phyloP scores from a whole-genome alignment of 2,888 invertebrate species.

The Chrysina gloriosa region DNA sequence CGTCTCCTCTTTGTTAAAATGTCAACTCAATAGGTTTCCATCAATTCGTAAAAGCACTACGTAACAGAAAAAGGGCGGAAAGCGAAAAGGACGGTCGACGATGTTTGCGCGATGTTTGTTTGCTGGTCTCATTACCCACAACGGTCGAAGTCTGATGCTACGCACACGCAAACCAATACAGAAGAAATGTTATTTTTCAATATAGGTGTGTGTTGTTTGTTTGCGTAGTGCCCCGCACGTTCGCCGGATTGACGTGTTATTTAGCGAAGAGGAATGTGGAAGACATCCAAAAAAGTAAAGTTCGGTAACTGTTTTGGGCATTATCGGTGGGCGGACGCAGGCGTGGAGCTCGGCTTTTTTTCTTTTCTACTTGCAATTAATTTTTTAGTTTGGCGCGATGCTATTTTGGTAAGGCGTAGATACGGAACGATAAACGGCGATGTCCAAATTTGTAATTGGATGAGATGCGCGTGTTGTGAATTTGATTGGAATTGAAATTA shows the following conservation, averaged over 20 bases:
- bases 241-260: constrained; percentile 24
- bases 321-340: constrained; percentile 23
- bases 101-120: not conserved
- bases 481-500: too few species aligned
- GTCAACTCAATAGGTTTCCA: too few species aligned
- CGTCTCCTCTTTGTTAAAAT: too few species aligned
- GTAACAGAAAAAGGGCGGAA: too few species aligned
- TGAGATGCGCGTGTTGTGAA: too few species aligned
- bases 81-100: not conserved
- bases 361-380: constrained; percentile 21
- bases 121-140: not conserved
- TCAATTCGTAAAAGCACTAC: too few species aligned
- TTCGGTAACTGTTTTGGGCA: constrained; percentile 26
- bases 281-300: constrained; percentile 36
- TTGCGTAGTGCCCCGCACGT: not conserved
- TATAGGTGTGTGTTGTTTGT: constrained; percentile 30
- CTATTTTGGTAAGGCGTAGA: too few species aligned
- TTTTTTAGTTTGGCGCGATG: too few species aligned
- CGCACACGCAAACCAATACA: not conserved
- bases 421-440: too few species aligned
- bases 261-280: constrained; percentile 34
- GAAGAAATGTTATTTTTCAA: constrained; percentile 31
- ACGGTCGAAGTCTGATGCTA: constrained; percentile 2
- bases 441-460: too few species aligned
- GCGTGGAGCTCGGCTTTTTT: constrained; percentile 14